A percentile compares a stretch with the other conserved stretches of the same genome.
Evolutionary conservation across 1,140 invertebrate species (phyloP).

Genomic region (Brachionus rubens): DNA sequence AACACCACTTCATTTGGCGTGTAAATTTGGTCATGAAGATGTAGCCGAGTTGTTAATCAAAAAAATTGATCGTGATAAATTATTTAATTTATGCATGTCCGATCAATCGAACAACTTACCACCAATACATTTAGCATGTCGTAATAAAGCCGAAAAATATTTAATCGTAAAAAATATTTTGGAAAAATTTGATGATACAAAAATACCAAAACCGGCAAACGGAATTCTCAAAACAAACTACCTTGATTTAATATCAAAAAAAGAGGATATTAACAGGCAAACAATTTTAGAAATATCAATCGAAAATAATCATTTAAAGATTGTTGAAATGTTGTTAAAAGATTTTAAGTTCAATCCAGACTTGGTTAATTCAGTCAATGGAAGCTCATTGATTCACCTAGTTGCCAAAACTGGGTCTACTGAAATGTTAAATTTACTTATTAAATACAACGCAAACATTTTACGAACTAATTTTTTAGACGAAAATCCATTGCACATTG

Average conservation of each 20-base stretch:
- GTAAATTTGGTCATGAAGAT: conserved; percentile 33
- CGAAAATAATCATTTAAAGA: conserved; percentile 41
- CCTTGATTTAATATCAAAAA: conserved; percentile 22
- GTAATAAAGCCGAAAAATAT: conserved; percentile 13
- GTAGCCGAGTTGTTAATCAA: conserved; percentile 10
- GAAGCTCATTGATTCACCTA: conserved; percentile 15
- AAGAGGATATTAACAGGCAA: conserved; percentile 19
- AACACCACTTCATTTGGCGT: conserved; percentile 39
- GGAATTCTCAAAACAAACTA: conserved; percentile 3
- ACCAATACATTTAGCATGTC: conserved; percentile 31
- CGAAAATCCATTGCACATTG: conserved; percentile 24
- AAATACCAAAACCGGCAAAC: not conserved
- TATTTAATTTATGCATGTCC: not conserved
- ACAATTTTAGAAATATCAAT: conserved; percentile 20
- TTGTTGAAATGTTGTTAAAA: conserved; percentile 8
- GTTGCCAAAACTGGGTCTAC: conserved; percentile 31
- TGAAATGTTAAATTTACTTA: conserved; percentile 12
- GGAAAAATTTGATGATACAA: not conserved
- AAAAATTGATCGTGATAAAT: not conserved
- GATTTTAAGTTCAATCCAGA: not conserved
- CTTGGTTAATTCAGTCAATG: not conserved
- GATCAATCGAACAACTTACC: not conserved
- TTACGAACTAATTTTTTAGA: not conserved
- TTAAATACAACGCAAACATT: conserved; percentile 33
- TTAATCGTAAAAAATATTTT: not conserved